Conservation (phyloP, 2,888 invertebrate genomes). For the Mesopsocus fuscifrons region DNA sequence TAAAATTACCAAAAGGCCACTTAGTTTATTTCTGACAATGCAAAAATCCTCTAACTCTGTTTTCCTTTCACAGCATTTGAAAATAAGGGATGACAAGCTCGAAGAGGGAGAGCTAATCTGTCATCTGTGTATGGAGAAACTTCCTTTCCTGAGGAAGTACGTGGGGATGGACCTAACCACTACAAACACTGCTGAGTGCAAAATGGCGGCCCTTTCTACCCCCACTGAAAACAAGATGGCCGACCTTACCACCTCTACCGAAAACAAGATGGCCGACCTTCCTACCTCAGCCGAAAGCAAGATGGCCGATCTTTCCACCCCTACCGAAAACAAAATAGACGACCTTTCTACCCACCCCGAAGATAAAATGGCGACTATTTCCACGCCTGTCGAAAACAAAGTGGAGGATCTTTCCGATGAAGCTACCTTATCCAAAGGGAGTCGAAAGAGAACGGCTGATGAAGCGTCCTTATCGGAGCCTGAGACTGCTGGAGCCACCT, state of each 20-base stretch:
- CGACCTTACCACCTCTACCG: slow-evolving; percentile 18
- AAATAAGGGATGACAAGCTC: slow-evolving; percentile 50
- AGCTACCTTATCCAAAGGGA: slow-evolving; percentile 19
- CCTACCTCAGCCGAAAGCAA: slow-evolving; percentile 17
- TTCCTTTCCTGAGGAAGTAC: slow-evolving; percentile 57
- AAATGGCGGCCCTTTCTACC: slow-evolving; percentile 12
- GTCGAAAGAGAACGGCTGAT: slow-evolving; percentile 12
- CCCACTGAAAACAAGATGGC: slow-evolving; percentile 23
- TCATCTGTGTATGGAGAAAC: slow-evolving; percentile 50
- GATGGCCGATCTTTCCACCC: slow-evolving; percentile 15
- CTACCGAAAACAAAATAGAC: slow-evolving; percentile 3
- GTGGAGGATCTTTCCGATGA: slow-evolving; percentile 18
- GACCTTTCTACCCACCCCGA: neutral
- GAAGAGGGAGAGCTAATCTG: slow-evolving; percentile 59
- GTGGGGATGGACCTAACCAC: too few relatives aligned
- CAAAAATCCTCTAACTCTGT: too few relatives aligned
- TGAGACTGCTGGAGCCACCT: slow-evolving; percentile 40
- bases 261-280: slow-evolving; percentile 17
- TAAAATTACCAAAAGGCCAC: too few relatives aligned
- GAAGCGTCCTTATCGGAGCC: slow-evolving; percentile 23
- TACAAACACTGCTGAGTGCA: too few relatives aligned
- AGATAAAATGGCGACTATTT: slow-evolving; percentile 3
- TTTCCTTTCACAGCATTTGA: too few relatives aligned
- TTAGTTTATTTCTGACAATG: too few relatives aligned
- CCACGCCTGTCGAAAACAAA: slow-evolving; percentile 21